Evolutionary conservation across 2,113 vertebrate genomes (phyloP).

Genomic region (Podiceps cristatus): DNA sequence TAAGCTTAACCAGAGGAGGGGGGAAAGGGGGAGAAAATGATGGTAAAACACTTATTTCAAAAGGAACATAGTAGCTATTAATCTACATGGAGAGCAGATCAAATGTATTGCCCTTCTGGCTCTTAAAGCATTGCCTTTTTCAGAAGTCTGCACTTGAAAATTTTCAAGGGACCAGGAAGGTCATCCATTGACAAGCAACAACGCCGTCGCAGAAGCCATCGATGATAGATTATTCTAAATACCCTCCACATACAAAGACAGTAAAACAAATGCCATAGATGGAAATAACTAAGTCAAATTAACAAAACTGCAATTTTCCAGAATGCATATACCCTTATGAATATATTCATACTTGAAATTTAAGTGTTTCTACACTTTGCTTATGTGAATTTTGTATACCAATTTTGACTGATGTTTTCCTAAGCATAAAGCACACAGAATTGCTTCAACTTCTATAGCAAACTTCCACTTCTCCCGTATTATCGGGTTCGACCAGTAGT

Average conservation of each 20-base stretch:
- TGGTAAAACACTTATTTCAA: neutral
- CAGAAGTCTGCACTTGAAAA: neutral
- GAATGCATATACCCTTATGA: neutral
- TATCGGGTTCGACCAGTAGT: neutral
- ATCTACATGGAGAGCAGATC: neutral
- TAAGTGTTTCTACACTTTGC: neutral
- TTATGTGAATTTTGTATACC: neutral
- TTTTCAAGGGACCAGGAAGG: neutral
- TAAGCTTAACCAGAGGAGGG: neutral
- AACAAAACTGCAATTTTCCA: neutral
- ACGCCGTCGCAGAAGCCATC: neutral
- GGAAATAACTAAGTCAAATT: neutral
- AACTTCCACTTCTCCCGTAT: neutral
- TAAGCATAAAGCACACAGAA: neutral
- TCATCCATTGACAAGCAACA: rapidly evolving
- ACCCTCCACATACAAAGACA: neutral
- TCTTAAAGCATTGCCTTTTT: neutral
- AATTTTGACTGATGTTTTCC: neutral
- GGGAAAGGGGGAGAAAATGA: neutral
- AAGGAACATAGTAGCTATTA: neutral
- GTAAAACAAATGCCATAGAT: neutral
- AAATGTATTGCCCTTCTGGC: neutral
- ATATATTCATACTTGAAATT: neutral
- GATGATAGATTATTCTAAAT: neutral
- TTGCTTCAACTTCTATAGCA: neutral